Evolutionary conservation across 2,113 vertebrate genomes (phyloP).

Genomic region (Odontesthes bonariensis): DNA sequence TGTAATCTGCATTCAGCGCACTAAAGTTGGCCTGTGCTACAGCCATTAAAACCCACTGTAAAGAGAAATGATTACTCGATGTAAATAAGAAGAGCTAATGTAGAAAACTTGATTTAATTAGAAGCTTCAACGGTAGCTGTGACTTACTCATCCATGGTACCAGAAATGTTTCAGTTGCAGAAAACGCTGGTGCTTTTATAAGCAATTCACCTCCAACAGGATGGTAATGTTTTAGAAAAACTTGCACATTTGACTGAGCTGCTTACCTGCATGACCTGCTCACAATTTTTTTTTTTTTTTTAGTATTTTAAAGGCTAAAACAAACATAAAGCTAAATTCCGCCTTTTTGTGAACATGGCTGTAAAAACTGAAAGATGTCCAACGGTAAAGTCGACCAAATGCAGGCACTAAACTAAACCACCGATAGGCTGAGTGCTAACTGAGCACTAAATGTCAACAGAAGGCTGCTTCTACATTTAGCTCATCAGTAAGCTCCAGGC

Average conservation of each 20-base stretch:
- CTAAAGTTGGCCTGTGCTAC: not conserved
- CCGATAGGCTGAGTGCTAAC: not conserved
- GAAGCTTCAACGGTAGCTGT: not conserved
- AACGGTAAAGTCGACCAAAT: not conserved
- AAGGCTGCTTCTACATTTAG: slow-evolving; percentile 22
- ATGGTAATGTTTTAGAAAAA: too few species aligned
- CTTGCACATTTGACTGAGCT: too few species aligned
- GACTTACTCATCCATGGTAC: not conserved
- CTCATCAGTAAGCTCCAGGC: slow-evolving; percentile 27
- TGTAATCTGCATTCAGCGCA: not conserved
- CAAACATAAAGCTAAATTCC: not conserved
- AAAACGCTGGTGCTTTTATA: not conserved
- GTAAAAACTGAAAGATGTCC: not conserved
- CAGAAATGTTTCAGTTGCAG: not conserved
- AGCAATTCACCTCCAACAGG: too few species aligned
- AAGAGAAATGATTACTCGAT: not conserved
- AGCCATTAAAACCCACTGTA: not conserved
- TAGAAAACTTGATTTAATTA: not conserved
- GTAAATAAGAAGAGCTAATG: not conserved
- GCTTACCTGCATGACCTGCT: not conserved
- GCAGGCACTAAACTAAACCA: slow-evolving; percentile 4
- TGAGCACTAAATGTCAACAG: slow-evolving; percentile 50
- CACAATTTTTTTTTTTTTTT: too few species aligned
- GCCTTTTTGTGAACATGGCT: not conserved
- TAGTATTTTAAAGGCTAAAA: not conserved